Conservation (phyloP, 2,113 vertebrate species). For the Calidris pugnax region DNA sequence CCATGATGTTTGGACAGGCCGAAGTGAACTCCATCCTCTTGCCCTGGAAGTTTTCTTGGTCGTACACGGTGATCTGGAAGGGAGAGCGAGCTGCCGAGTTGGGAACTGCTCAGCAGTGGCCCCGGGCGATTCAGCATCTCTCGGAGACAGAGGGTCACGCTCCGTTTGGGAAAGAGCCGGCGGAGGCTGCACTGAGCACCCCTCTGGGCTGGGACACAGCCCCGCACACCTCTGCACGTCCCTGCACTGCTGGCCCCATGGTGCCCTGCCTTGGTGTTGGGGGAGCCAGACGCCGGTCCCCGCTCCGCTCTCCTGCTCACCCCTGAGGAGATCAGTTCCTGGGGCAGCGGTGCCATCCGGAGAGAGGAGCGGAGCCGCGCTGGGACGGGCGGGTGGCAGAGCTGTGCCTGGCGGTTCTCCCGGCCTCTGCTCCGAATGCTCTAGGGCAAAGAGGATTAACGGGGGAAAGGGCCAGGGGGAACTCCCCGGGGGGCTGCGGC, state of each 20-base stretch:
- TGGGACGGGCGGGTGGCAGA: constrained; percentile 35
- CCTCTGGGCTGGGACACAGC: not conserved
- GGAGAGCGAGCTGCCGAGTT: not conserved
- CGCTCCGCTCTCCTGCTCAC: constrained; percentile 55
- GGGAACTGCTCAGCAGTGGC: not conserved
- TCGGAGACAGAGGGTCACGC: not conserved
- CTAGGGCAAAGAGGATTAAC: constrained; percentile 64
- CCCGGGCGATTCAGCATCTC: not conserved
- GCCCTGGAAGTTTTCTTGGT: constrained; percentile 96
- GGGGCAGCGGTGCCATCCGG: constrained; percentile 15
- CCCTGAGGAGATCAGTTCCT: constrained; percentile 43
- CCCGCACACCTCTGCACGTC: not conserved
- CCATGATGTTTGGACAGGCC: constrained; percentile 90
- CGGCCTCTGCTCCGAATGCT: constrained; percentile 54
- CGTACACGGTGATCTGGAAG: constrained; percentile 90
- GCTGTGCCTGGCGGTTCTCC: constrained; percentile 51
- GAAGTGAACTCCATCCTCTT: constrained; percentile 91
- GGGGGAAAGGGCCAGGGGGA: constrained; percentile 7
- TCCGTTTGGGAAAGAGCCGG: not conserved
- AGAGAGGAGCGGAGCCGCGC: constrained; percentile 52
- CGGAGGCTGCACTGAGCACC: not conserved
- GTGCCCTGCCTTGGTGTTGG: constrained; percentile 1
- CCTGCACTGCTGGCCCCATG: constrained; percentile 16
- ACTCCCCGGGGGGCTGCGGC: not conserved
- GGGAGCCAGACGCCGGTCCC: not conserved